Percentiles rank a stretch among this genome's conserved stretches.
Evolutionary conservation across 53 echinoderm and acorn worm genomes (phyloP).

Genomic region (Paelopatides confundens): DNA sequence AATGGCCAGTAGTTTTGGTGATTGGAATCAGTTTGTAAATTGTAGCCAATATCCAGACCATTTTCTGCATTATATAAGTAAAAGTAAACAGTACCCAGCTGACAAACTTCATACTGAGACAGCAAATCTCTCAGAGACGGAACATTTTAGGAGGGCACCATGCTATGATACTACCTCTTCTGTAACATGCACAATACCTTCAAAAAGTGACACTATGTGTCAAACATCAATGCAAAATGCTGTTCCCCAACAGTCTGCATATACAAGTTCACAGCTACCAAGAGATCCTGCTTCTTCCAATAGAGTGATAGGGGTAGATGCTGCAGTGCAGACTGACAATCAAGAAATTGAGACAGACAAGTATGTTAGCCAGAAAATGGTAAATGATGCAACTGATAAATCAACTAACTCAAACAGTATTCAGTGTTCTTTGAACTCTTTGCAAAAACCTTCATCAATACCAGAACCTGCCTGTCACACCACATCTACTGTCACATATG

Average conservation of each 20-base stretch:
- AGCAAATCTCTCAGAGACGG: background rate
- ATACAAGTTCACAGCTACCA: background rate
- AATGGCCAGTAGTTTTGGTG: background rate
- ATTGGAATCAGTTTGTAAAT: background rate
- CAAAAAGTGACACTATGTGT: conserved; percentile 13
- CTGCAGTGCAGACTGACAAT: conserved; percentile 41
- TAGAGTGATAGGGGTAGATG: conserved; percentile 24
- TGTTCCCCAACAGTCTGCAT: background rate
- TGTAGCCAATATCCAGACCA: background rate
- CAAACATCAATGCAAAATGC: conserved; percentile 4
- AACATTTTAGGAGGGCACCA: background rate
- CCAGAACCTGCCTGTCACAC: background rate
- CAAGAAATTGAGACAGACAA: conserved; percentile 19
- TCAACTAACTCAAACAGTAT: conserved; percentile 13
- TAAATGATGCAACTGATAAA: background rate
- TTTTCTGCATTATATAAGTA: background rate
- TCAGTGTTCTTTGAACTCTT: conserved; percentile 26
- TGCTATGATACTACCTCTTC: background rate
- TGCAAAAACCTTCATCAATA: background rate
- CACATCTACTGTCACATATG: background rate
- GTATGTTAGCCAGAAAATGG: background rate
- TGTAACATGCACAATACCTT: conserved; percentile 4
- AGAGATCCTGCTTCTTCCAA: background rate
- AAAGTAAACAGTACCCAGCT: conserved; percentile 25
- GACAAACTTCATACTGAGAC: background rate